phyloP scores from a whole-genome alignment of 1,140 invertebrate species.

The Drosophila sturtevanti region DNA sequence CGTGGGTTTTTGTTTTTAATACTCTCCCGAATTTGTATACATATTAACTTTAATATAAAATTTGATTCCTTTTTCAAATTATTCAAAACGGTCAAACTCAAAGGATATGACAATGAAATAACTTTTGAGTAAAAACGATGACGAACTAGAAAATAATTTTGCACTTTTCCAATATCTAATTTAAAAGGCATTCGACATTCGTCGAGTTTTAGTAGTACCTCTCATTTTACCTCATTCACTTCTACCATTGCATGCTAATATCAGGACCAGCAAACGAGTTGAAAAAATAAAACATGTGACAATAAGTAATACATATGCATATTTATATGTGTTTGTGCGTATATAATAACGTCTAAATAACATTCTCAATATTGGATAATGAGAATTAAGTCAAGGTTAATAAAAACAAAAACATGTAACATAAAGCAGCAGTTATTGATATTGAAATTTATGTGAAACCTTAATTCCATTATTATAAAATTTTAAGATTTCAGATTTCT shows the following conservation, averaged over 20 bases:
- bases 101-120: too few species aligned
- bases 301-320: conserved; percentile 55
- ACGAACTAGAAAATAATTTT: too few species aligned
- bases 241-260: conserved; percentile 53
- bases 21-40: conserved; percentile 2
- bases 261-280: conserved; percentile 43
- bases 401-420: not conserved
- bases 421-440: too few species aligned
- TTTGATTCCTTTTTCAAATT: not conserved
- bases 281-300: conserved; percentile 42
- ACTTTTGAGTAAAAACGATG: not conserved
- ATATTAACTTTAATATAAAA: not conserved
- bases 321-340: conserved; percentile 6
- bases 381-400: conserved; percentile 44
- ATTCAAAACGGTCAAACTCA: too few species aligned
- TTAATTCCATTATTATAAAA: too few species aligned
- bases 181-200: not conserved
- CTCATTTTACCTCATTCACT: not conserved
- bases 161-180: too few species aligned
- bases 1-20: conserved; percentile 37
- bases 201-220: not conserved
- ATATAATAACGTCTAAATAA: conserved; percentile 5
- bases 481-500: too few species aligned
- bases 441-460: too few species aligned
- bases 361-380: conserved; percentile 14